These are phyloP conservation scores for Mormyrus iriodes DNA, from an alignment of 2,113 vertebrate genomes.

Conservation along the genomic window DNA sequence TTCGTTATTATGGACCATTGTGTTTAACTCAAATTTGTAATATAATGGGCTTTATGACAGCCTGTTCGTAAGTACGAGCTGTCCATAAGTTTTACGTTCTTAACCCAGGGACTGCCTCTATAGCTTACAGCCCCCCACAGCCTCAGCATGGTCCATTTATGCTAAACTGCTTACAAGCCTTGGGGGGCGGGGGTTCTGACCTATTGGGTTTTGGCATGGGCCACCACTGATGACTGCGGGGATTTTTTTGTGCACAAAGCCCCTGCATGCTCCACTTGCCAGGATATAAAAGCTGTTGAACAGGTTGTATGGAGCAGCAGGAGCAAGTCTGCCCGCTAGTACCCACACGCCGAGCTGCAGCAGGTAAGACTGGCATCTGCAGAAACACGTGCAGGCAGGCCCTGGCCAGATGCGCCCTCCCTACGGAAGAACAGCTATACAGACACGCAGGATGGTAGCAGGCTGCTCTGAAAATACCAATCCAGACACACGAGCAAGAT, in stretches of 20 bases:
- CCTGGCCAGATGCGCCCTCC: neutral
- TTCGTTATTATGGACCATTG: too few relatives aligned
- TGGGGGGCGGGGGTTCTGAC: slow-evolving; percentile 58
- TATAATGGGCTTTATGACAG: too few relatives aligned
- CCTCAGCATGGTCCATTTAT: slow-evolving; percentile 71
- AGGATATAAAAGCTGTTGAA: slow-evolving; percentile 75
- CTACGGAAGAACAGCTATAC: neutral
- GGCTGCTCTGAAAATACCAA: too few relatives aligned
- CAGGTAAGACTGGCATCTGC: slow-evolving; percentile 68
- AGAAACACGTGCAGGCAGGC: neutral
- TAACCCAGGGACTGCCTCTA: slow-evolving; percentile 17
- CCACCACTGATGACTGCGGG: slow-evolving; percentile 72
- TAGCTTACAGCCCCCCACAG: slow-evolving; percentile 29
- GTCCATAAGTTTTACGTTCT: too few relatives aligned
- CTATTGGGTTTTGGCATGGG: slow-evolving; percentile 54
- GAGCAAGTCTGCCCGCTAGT: slow-evolving; percentile 61
- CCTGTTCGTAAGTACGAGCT: too few relatives aligned
- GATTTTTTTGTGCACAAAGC: slow-evolving; percentile 69
- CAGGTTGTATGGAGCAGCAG: slow-evolving; percentile 43
- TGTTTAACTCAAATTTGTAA: too few relatives aligned
- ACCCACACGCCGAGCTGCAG: slow-evolving; percentile 55
- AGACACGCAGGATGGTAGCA: neutral
- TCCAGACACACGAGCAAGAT: too few relatives aligned
- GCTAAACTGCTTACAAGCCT: slow-evolving; percentile 69
- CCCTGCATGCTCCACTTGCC: slow-evolving; percentile 66